phyloP scores from a whole-genome alignment of 2,113 vertebrate genomes.

The Thamnophis sirtalis region DNA sequence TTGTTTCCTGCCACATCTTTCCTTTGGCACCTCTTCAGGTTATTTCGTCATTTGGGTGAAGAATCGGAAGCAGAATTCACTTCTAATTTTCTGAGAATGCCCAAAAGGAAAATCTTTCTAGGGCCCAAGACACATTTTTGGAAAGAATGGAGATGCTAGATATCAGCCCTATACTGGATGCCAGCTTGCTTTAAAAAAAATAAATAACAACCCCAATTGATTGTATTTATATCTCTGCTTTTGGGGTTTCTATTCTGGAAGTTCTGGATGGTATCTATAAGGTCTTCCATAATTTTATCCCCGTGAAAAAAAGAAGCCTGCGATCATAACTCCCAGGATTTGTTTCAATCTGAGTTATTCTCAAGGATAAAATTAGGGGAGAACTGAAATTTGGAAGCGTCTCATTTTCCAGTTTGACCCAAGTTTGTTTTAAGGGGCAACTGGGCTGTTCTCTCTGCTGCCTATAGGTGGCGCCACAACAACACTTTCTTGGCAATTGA shows the following conservation, averaged over 20 bases:
- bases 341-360: not conserved
- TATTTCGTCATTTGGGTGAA: not conserved
- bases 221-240: not conserved
- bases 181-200: not conserved
- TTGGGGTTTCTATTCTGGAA: not conserved
- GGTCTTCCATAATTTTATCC: not conserved
- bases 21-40: not conserved
- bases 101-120: not conserved
- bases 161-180: not conserved
- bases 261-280: not conserved
- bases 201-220: not conserved
- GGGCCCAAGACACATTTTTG: not conserved
- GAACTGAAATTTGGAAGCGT: no score
- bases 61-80: not conserved
- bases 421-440: not conserved
- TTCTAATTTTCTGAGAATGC: not conserved
- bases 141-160: not conserved
- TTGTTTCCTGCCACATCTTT: not conserved
- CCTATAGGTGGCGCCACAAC: not conserved
- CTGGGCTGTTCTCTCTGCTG: not conserved
- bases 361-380: not conserved
- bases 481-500: not conserved
- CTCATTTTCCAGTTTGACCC: no score
- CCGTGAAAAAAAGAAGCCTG: not conserved
- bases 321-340: not conserved